A percentile compares a stretch with the other conserved stretches of the same genome.
Conservation (phyloP, 1,140 invertebrate species). For the Nephila pilipes region DNA sequence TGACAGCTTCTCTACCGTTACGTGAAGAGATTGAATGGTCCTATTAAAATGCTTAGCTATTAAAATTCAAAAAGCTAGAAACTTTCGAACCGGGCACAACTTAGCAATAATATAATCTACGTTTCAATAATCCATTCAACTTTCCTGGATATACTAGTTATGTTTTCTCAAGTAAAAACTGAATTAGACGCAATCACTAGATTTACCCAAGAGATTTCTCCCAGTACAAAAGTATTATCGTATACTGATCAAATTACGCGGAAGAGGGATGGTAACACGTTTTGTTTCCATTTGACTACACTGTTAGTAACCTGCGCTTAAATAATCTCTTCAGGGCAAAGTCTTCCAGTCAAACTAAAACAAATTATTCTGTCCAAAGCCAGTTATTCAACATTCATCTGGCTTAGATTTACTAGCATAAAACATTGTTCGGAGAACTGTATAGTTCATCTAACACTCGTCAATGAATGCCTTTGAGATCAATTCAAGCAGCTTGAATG, state of each 20-base stretch:
- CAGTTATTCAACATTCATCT: background rate
- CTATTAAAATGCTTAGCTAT: no score
- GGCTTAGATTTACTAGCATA: background rate
- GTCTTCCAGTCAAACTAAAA: background rate
- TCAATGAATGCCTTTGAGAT: conserved; percentile 29
- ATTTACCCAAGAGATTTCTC: background rate
- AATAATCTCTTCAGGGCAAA: background rate
- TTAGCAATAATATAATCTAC: no score
- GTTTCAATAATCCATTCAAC: no score
- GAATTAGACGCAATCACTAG: background rate
- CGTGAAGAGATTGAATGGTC: no score
- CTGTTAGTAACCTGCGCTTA: background rate
- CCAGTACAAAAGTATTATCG: background rate
- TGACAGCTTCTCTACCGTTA: no score
- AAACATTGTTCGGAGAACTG: conserved; percentile 15
- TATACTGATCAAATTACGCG: background rate
- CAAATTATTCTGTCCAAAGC: background rate
- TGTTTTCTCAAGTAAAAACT: background rate
- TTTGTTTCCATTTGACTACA: background rate
- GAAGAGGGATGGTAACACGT: background rate
- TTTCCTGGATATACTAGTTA: background rate
- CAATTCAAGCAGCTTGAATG: conserved; percentile 40
- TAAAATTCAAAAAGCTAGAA: no score
- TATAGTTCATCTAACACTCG: conserved; percentile 14
- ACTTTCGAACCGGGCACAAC: no score